Base-by-base conservation (phyloP, 2,888 invertebrate genomes). In the Sicus ferrugineus region DNA sequence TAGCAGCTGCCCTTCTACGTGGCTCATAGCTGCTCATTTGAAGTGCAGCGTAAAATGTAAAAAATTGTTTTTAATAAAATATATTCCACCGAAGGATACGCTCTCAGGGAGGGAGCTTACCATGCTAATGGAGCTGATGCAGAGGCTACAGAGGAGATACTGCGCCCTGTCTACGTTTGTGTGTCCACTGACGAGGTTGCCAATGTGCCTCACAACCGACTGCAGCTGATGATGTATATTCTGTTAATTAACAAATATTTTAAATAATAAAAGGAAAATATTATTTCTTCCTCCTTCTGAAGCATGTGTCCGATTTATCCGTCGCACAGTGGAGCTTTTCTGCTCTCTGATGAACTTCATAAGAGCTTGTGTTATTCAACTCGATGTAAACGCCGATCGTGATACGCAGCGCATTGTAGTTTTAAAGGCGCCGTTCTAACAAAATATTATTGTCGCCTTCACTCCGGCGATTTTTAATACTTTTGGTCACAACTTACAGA, bases 241-340 rank as follows among this genome's bases (percentile, higher is more conserved):
- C 70, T 75, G 75, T 75, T 75, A 75, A 75, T 75, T 75, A 75
- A 75, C 73, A 75, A 69, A 75, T 72, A 74, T 75, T 75, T 75
- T 75, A 74, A 75, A 74, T 74, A 75, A 75, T 75, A 75, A 75
- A 75, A 74, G 72, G 68, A 75, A 75, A 75, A 75, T 72, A 75
- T 75, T 73, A 73, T 74, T 75, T 72, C 72, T 72, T 63, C 66
- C 66, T 69, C 46, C 34, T 58, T 26, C 48, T 46, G 48, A 56
- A 59, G 52, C 52, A 59, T 42, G 58, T 48, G 46, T 59, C 58
- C 48, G 30, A 67, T 59, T 48, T 28, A 42, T 67, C 48, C 21
- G 48, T 48, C 48, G 30, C n/a, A 46, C 9, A 19, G 14, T 9
- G 38, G 46, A n/a, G 19, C n/a, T 16, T 19, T 9, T 9, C n/a